Base-by-base conservation (phyloP, 2,888 invertebrate species). In the Amphipoea lucens region DNA sequence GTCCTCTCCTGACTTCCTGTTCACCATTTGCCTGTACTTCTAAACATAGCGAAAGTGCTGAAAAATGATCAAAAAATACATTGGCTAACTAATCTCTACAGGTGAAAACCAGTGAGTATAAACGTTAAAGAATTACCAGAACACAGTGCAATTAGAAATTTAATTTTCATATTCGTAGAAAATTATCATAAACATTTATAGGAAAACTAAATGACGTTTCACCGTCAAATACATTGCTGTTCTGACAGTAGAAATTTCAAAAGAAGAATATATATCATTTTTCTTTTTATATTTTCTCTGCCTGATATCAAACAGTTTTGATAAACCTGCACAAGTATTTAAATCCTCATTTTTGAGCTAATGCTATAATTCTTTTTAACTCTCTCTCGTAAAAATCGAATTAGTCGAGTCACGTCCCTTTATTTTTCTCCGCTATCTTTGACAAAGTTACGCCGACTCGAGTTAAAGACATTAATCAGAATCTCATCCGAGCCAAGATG, bases 401-500 rank as follows among this genome's bases (percentile, higher is more conserved):
- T 96, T 95, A 96, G 95, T 94, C 94, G 90, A 96, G 96, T 96
- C 96, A 96, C 95, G 96, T 96, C 94, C 95, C 95, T 94, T 95
- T 96, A 96, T 96, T 96, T 96, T 96, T 96, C 95, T 94, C 90
- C 93, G 95, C 92, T 96, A 96, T 96, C 96, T 95, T 89, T 94
- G 94, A 96, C 95, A 96, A 96, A 96, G 96, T 96, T 96, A 93
- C 94, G 90, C 89, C 91, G 91, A 92, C 92, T 94, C 91, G 91
- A 95, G 94, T 94, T 93, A 92, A 92, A 93, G 92, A 93, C 96
- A 96, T 97, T 97, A 96, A 96, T 97, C 96, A 96, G 97, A 96
- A 95, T 94, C 94, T 94, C 94, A 95, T 93, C 95, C 93, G 83
- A 92, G 94, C 92, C 89, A 92, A 96, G 96, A 97, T 93, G 95